Base-by-base conservation (phyloP, 2,888 invertebrate genomes). In the Oasisia sp. region DNA sequence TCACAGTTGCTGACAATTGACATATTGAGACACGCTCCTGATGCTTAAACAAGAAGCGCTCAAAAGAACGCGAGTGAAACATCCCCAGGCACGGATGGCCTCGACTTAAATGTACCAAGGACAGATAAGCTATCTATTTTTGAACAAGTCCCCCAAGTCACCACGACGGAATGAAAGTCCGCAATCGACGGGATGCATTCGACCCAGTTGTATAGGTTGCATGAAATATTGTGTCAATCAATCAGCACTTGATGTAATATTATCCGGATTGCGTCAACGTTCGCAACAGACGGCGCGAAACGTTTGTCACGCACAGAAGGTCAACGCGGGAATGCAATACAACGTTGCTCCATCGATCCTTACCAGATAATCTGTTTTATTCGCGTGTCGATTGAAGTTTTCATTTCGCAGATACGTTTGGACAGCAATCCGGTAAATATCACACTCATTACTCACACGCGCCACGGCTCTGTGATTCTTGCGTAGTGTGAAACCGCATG, bases 251-350 rank as follows among this genome's bases (percentile, higher is more conserved):
- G 74, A 74, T 19, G 19, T 74, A 27, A 74, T 74, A 74, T 27
- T 27, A 74, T 74, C 74, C 19, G 27, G 74, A 74, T 74, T 74
- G 74, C 74, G n/a, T 74, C 74, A 74, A 27, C 27, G 27, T 74
- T 74, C n/a, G n/a, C 74, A 74, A 74, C 74, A 74, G 74, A 74
- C 74, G 74, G 74, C 74, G 74, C 19, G 74, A 74, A 74, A 74
- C 74, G n/a, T 27, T 74, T 19, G 74, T 74, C 74, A 74, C 74
- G 0, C 19, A 27, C 74, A 74, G n/a, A 27, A 74, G 74, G 74
- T 74, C 74, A 74, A 74, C 19, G 27, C 74, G 74, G 27, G 74
- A 74, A 74, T 74, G 74, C 74, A 74, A n/a, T 74, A 74, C 19
- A n/a, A 19, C 4, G 74, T 74, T 19, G 74, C 74, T 19, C 74